Percentiles rank a stretch among this genome's conserved stretches.
phyloP scores from a whole-genome alignment of 2,888 invertebrate genomes.

The Melinaea menophilus region DNA sequence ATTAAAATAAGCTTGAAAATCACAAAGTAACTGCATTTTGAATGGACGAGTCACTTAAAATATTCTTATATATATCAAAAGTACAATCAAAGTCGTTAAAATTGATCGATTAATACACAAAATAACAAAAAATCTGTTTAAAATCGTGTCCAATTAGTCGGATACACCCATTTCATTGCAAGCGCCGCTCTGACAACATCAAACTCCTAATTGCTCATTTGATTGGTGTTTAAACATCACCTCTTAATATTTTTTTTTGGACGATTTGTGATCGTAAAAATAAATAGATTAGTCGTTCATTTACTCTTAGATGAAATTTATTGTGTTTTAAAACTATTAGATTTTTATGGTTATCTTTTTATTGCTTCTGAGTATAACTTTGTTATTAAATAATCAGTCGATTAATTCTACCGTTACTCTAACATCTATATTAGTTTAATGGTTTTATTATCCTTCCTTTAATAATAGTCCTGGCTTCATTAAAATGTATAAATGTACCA shows the following conservation, averaged over 20 bases:
- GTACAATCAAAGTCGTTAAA: too few species aligned
- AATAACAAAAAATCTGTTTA: slow-evolving; percentile 8
- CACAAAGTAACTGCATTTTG: too few species aligned
- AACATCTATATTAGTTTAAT: background rate
- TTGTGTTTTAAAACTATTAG: slow-evolving; percentile 13
- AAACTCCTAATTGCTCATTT: slow-evolving; percentile 38
- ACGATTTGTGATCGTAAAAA: slow-evolving; percentile 45
- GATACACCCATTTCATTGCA: slow-evolving; percentile 28
- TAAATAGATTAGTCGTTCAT: slow-evolving; percentile 35
- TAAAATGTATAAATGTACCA: too few species aligned
- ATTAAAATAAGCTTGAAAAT: too few species aligned
- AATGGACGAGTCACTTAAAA: too few species aligned
- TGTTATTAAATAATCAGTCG: background rate
- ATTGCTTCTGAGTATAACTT: background rate
- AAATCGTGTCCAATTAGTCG: slow-evolving; percentile 30
- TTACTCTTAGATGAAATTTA: slow-evolving; percentile 16
- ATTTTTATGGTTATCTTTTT: slow-evolving; percentile 4
- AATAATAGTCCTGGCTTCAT: too few species aligned
- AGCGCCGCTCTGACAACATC: slow-evolving; percentile 37
- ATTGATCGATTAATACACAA: background rate
- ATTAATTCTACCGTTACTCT: background rate
- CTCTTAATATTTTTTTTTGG: slow-evolving; percentile 32
- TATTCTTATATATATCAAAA: too few species aligned
- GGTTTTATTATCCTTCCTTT: too few species aligned
- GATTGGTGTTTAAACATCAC: slow-evolving; percentile 33